These are phyloP conservation scores for Sycobia sp. DNA, from an alignment of 1,140 invertebrate genomes.

Conservation along the genomic window DNA sequence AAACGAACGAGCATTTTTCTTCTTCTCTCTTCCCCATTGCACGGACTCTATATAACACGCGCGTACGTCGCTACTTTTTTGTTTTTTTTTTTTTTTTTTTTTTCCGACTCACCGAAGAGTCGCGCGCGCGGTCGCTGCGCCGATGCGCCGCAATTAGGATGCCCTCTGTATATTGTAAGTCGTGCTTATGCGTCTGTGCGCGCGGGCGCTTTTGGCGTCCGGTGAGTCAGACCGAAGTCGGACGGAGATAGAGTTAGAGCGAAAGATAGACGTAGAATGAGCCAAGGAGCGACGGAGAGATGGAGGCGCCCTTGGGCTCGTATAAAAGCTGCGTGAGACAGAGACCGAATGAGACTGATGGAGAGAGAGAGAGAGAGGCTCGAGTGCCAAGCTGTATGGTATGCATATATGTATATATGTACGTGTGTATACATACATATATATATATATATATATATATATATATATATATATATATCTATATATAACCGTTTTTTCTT, in stretches of 20 bases:
- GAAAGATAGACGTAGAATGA: background rate
- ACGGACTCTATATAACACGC: no score
- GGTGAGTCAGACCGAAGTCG: constrained; percentile 38
- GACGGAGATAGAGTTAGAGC: constrained; percentile 34
- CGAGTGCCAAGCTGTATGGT: no score
- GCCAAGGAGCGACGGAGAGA: constrained; percentile 28
- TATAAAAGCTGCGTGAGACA: constrained; percentile 36
- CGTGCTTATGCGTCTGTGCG: constrained; percentile 36
- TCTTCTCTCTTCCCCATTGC: no score
- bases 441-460: background rate
- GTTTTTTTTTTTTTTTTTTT: no score
- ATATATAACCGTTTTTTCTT: no score
- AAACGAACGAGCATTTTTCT: no score
- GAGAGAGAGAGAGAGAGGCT: no score
- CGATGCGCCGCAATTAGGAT: constrained; percentile 42
- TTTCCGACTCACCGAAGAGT: no score
- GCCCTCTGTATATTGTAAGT: constrained; percentile 45
- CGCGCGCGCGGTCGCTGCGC: background rate
- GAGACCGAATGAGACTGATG: no score
- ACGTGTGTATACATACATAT: background rate
- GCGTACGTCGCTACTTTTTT: no score
- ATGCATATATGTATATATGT: no score
- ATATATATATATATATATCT: no score
- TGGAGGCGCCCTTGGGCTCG: constrained; percentile 45
- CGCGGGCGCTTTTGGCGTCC: constrained; percentile 32